Evolutionary conservation across 2,888 invertebrate genomes (phyloP), one percentile per base, ranked within the genome.

Genomic region (Loripinus fragilis): DNA sequence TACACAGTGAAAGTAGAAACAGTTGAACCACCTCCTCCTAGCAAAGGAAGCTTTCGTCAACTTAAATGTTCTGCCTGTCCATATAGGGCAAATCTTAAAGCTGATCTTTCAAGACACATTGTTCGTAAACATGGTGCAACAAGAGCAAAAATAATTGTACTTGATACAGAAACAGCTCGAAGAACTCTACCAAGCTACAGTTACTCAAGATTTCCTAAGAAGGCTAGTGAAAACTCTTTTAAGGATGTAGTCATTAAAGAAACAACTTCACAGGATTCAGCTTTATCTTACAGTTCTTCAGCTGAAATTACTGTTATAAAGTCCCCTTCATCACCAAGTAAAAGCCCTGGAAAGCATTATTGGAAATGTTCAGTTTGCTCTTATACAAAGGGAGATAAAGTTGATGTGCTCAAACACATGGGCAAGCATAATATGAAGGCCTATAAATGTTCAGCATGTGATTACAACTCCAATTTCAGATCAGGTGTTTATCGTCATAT

Each of bases 51-150:
- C 28, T 80, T 71, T 68, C 77, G 81, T 30, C 84, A 84, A 2
- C 98, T 98, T 93, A 97, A 98, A 94, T 98, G 98, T 94, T 98
- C 98, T 1, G 95, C 97, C 20, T 98, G 98, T 94, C 96, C 97
- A 75, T 98, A 98, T 93, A 96, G 97, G 88, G 98, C 98, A 38
- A 98, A 98, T 93, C 98, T 98, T 98, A 96, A 98, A 85, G 98
- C 98, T 97, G 98, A 98, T 94, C 97, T 98, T 80, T 97, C 97
- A 35, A 97, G 98, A 93, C 99, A 99, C 93, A 98, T 98, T 85
- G 96, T 97, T 90, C 85, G 91, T 10, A 87, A 87, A 30, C 93
- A 93, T 85, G 85, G 80, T 0, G 71, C 79, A 1, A 71, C 75
- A 2, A 83, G 75, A 64, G 87, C 87, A 7, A 82, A 86, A 42